phyloP scores from a whole-genome alignment of 2,888 invertebrate genomes.

The Diachrysia chrysitis region DNA sequence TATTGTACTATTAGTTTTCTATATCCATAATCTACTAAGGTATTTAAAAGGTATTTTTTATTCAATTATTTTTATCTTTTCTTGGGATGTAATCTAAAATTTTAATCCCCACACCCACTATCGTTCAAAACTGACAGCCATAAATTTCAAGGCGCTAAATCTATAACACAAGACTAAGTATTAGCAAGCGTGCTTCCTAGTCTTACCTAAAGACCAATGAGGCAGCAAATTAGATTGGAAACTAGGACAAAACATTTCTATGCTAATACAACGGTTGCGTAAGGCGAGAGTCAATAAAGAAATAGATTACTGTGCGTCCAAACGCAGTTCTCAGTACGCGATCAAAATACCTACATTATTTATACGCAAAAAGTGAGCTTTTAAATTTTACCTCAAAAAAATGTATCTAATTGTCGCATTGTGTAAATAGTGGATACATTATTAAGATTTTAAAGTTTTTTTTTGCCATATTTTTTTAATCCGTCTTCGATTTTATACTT shows the following conservation, averaged over 20 bases:
- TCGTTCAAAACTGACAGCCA: too few relatives aligned
- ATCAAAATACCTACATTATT: slow-evolving; percentile 45
- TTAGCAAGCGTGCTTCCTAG: background rate
- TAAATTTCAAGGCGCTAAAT: background rate
- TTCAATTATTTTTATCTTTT: too few relatives aligned
- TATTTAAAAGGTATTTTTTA: too few relatives aligned
- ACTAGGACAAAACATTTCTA: slow-evolving; percentile 53
- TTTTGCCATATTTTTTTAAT: too few relatives aligned
- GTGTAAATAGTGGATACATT: too few relatives aligned
- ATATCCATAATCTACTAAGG: too few relatives aligned
- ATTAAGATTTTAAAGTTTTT: too few relatives aligned
- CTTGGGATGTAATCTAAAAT: too few relatives aligned
- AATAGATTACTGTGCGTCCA: slow-evolving; percentile 38
- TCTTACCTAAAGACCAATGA: slow-evolving; percentile 27
- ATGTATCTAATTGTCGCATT: too few relatives aligned
- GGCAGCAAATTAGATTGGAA: slow-evolving; percentile 39
- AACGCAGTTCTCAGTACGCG: slow-evolving; percentile 17
- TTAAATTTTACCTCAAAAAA: background rate
- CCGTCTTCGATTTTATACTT: too few relatives aligned
- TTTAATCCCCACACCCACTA: too few relatives aligned
- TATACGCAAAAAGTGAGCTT: background rate
- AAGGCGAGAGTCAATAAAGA: slow-evolving; percentile 26
- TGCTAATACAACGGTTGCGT: slow-evolving; percentile 43
- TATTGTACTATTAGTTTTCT: too few relatives aligned
- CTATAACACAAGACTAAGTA: slow-evolving; percentile 8